phyloP scores from a whole-genome alignment of 2,113 vertebrate genomes.

The Urocolius indicus region DNA sequence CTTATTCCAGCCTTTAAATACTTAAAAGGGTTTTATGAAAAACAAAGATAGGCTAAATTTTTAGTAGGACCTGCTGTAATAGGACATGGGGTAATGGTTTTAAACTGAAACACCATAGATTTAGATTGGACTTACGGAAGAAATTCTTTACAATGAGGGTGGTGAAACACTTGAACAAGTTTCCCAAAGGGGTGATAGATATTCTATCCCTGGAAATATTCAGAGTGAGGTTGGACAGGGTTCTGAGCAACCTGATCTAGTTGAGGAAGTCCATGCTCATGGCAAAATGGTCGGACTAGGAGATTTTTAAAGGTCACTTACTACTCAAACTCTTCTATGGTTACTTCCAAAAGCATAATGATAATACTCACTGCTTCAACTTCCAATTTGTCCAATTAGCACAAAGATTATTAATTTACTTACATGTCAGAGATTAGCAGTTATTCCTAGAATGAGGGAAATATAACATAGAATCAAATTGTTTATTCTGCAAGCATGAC shows the following conservation, averaged over 20 bases:
- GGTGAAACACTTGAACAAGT: neutral
- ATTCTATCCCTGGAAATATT: neutral
- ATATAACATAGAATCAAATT: neutral
- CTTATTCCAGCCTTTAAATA: neutral
- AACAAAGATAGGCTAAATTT: neutral
- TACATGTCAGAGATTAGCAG: neutral
- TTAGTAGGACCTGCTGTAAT: accelerated
- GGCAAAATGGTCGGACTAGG: neutral
- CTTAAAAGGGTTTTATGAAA: neutral
- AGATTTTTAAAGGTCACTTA: neutral
- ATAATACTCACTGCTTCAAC: neutral
- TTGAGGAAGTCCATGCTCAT: neutral
- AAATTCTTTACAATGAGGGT: neutral
- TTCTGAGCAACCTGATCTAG: neutral
- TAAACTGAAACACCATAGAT: neutral
- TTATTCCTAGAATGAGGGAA: neutral
- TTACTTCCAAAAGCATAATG: neutral
- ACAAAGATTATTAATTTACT: neutral
- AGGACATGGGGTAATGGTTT: neutral
- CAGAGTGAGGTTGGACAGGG: neutral
- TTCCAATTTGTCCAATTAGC: neutral
- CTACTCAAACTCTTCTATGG: neutral
- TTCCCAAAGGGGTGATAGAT: neutral
- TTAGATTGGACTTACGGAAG: neutral
- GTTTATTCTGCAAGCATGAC: neutral